A percentile compares a stretch with the other conserved stretches of the same genome.
Conservation (phyloP, 2,113 vertebrate species). For the Carassius carassius region DNA sequence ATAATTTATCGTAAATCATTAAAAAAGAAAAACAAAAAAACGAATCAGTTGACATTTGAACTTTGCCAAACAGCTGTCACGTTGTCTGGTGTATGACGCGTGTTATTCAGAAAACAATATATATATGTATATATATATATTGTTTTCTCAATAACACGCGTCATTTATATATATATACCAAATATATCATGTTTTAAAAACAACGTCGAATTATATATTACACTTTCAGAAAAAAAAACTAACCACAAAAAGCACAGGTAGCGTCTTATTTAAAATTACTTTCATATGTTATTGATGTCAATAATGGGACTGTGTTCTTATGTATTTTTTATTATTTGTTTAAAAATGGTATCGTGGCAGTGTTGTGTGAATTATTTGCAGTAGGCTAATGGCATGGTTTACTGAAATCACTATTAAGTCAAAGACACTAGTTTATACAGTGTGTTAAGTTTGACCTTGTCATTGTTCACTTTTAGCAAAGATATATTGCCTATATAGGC, state of each 20-base stretch:
- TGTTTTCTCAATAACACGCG: too few relatives aligned
- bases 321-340: too few relatives aligned
- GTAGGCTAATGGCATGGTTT: too few relatives aligned
- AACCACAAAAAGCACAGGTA: not conserved
- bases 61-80: constrained; percentile 21
- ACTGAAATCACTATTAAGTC: too few relatives aligned
- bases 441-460: too few relatives aligned
- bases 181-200: not conserved
- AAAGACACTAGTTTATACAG: too few relatives aligned
- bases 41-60: constrained; percentile 12
- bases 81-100: constrained; percentile 9
- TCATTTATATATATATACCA: too few relatives aligned
- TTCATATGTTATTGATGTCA: not conserved
- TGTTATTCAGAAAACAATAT: not conserved
- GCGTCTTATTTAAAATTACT: not conserved
- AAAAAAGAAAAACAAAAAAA: not conserved
- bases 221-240: not conserved
- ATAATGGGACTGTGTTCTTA: not conserved
- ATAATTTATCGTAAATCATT: not conserved
- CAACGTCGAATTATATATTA: not conserved
- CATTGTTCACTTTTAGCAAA: too few relatives aligned
- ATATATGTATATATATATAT: too few relatives aligned
- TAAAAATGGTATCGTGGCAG: too few relatives aligned
- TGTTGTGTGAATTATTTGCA: too few relatives aligned
- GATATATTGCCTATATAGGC: too few relatives aligned